phyloP scores from a whole-genome alignment of 2,113 vertebrate species.

The Falco punctatus region DNA sequence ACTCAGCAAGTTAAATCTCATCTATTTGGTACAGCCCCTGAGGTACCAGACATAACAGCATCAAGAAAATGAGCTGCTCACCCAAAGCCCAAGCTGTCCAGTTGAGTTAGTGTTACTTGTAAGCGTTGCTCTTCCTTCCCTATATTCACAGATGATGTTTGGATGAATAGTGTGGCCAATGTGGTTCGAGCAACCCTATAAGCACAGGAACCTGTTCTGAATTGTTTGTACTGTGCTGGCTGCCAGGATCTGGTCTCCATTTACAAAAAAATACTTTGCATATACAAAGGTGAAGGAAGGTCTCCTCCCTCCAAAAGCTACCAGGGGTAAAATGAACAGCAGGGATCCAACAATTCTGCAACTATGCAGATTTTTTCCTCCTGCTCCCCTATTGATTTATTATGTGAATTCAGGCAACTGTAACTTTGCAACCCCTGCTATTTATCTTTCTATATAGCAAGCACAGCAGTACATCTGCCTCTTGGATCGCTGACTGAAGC shows the following conservation, averaged over 20 bases:
- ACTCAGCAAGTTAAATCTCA: not conserved
- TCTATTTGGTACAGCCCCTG: not conserved
- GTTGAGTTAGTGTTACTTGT: not conserved
- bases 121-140: not conserved
- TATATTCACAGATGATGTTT: accelerated
- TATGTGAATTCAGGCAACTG: not conserved
- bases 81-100: not conserved
- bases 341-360: not conserved
- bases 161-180: accelerated
- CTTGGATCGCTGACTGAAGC: not conserved
- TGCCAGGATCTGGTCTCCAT: not conserved
- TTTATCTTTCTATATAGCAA: not conserved
- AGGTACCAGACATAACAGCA: not conserved
- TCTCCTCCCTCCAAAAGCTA: not conserved
- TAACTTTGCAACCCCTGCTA: not conserved
- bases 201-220: not conserved
- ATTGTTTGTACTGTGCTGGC: not conserved
- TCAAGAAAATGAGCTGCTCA: not conserved
- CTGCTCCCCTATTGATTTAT: not conserved
- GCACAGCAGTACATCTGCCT: not conserved
- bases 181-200: not conserved
- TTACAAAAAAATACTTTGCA: not conserved
- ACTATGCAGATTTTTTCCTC: not conserved
- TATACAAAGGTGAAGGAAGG: not conserved
- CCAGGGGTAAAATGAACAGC: not conserved